phyloP scores from a whole-genome alignment of 2,888 invertebrate genomes.

The Synergus japonicus region DNA sequence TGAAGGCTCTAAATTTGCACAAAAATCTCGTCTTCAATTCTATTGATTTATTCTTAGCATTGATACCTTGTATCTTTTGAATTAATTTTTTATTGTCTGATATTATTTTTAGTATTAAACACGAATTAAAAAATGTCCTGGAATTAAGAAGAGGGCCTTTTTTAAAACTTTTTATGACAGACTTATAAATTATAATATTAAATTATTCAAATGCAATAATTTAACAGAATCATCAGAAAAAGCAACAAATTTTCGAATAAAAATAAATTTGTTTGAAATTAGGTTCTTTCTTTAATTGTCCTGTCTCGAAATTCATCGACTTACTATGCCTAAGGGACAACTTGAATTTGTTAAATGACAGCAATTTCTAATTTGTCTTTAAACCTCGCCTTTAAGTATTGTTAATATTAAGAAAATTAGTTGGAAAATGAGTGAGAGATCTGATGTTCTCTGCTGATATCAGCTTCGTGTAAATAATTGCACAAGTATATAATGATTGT shows the following conservation, averaged over 20 bases:
- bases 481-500: constrained; percentile 53
- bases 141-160: background rate
- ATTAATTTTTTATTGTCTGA: background rate
- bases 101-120: background rate
- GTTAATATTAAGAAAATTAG: constrained; percentile 41
- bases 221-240: too few relatives aligned
- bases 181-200: too few relatives aligned
- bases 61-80: background rate
- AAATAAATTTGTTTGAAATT: background rate
- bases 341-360: background rate
- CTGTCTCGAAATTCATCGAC: background rate
- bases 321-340: background rate
- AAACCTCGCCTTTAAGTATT: constrained; percentile 34
- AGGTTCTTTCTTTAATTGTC: background rate
- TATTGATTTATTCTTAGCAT: background rate
- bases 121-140: background rate
- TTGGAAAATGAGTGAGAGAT: constrained; percentile 37
- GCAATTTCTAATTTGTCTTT: background rate
- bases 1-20: background rate
- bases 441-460: constrained; percentile 18
- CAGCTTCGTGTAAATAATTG: constrained; percentile 29
- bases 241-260: background rate
- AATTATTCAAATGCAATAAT: too few relatives aligned
- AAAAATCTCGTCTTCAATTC: background rate
- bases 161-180: background rate